Evolutionary conservation across 2,888 invertebrate genomes (phyloP).

Genomic region (Drosophila lacicola): DNA sequence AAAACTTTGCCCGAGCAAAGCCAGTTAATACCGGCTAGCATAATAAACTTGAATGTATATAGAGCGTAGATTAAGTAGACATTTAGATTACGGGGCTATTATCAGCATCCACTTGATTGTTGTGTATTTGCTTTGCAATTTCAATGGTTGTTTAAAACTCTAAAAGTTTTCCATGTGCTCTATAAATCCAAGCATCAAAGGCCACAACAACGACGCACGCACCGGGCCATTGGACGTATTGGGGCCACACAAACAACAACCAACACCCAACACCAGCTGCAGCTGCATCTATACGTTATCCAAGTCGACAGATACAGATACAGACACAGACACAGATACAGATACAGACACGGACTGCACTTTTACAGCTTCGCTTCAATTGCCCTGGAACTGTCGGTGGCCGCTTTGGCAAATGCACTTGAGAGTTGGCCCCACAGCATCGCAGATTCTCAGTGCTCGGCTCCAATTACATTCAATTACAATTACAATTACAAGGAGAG

Average conservation of each 20-base stretch:
- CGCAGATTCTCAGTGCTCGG: conserved; percentile 30
- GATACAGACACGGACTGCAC: conserved; percentile 53
- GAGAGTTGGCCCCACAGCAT: conserved; percentile 47
- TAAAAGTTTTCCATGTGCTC: conserved; percentile 54
- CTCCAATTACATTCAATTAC: conserved; percentile 69
- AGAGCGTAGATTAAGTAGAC: conserved; percentile 45
- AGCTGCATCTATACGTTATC: conserved; percentile 13
- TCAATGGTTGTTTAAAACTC: conserved; percentile 37
- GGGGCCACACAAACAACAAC: conserved; percentile 47
- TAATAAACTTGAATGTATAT: conserved; percentile 6
- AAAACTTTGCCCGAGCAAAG: neutral
- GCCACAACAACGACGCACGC: conserved; percentile 14
- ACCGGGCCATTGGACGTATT: conserved; percentile 42
- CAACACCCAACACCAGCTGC: conserved; percentile 5
- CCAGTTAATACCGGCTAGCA: neutral
- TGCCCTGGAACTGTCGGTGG: conserved; percentile 53
- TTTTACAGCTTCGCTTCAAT: conserved; percentile 66
- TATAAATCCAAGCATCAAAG: conserved; percentile 27
- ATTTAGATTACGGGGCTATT: conserved; percentile 59
- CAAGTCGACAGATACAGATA: conserved; percentile 10
- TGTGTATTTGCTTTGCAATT: conserved; percentile 32
- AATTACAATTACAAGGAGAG: conserved; percentile 17
- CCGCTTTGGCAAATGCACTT: conserved; percentile 51
- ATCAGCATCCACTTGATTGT: conserved; percentile 53
- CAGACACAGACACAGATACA: neutral